Evolutionary conservation across 2,888 invertebrate species (phyloP).

Genomic region (Cheiracanthium punctorium): DNA sequence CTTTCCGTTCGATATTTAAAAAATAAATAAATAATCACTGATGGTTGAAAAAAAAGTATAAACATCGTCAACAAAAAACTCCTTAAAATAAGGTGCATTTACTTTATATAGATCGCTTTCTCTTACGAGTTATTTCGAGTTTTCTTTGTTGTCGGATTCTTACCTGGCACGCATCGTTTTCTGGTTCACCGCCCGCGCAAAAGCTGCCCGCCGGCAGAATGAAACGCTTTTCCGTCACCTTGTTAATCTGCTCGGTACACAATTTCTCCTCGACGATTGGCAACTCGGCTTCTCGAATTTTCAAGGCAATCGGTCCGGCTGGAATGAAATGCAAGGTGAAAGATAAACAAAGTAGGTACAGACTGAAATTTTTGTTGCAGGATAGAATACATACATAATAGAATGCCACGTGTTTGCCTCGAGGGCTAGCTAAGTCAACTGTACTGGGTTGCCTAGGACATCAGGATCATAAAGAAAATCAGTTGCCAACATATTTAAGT

Average conservation of each 20-base stretch:
- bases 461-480: no score
- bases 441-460: no score
- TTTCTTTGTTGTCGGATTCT: conserved; percentile 48
- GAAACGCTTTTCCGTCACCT: conserved; percentile 93
- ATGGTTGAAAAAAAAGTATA: no score
- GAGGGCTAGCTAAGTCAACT: no score
- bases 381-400: neutral
- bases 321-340: neutral
- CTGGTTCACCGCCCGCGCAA: conserved; percentile 94
- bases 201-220: conserved; percentile 94
- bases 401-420: no score
- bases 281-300: conserved; percentile 92
- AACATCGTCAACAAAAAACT: no score
- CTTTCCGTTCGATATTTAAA: no score
- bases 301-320: conserved; percentile 93
- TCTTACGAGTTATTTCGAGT: no score
- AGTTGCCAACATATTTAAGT: no score
- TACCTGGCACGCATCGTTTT: conserved; percentile 94
- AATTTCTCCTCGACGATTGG: conserved; percentile 94
- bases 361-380: neutral
- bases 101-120: no score
- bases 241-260: conserved; percentile 93
- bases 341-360: neutral
- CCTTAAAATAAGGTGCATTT: no score
- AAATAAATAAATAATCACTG: no score